Evolutionary conservation across 2,797 vertebrate genomes (phyloP).

Genomic region (Graptemys geographica): DNA sequence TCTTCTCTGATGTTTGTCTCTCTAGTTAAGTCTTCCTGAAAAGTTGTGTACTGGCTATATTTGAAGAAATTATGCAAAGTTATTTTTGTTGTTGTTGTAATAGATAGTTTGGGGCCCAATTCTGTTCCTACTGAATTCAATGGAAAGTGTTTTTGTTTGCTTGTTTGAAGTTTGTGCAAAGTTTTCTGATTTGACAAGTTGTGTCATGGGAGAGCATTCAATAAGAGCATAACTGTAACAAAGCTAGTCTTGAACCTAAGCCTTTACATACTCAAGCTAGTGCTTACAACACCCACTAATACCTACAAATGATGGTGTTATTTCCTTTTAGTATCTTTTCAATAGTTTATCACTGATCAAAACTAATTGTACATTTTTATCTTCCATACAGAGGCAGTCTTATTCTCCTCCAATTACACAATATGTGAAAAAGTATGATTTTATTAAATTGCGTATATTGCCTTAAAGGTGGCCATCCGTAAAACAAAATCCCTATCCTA

Average conservation of each 20-base stretch:
- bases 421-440: background rate
- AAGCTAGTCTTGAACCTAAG: background rate
- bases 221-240: rapidly evolving
- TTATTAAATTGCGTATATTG: background rate
- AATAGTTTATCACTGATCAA: background rate
- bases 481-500: background rate
- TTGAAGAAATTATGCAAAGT: background rate
- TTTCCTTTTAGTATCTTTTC: background rate
- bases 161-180: slow-evolving; percentile 64
- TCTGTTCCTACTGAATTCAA: slow-evolving; percentile 27
- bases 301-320: background rate
- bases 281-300: background rate
- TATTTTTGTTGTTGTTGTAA: slow-evolving; percentile 54
- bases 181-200: slow-evolving; percentile 32
- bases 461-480: background rate
- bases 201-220: slow-evolving; percentile 45
- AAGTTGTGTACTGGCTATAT: slow-evolving; percentile 43
- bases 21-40: slow-evolving; percentile 57
- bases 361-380: background rate
- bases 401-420: background rate
- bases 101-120: slow-evolving; percentile 12
- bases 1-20: slow-evolving; percentile 22
- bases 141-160: slow-evolving; percentile 65
- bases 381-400: background rate
- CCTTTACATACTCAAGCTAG: background rate